Evolutionary conservation across 2,888 invertebrate species (phyloP), one percentile per base, ranked within the genome.

Genomic region (Poecilus cupreus): DNA sequence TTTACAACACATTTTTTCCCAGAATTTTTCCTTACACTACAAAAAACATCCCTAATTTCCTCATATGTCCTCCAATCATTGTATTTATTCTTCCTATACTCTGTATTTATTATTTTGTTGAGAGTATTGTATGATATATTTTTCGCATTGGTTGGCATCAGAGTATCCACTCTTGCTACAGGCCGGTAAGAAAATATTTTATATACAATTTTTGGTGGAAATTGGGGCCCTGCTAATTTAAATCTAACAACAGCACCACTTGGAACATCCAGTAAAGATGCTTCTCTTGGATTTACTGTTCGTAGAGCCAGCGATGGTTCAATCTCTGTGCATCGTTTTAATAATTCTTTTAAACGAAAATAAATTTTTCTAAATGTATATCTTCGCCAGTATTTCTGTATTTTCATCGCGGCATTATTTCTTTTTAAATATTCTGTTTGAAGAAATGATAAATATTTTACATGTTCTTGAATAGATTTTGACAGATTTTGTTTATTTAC

Each of bases 201-300:
- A 18, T 78, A 78, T 3, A 78, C 26, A 49, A 64, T 78, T 46
- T 68, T 68, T 8, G 78, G 78, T 8, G 78, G 78, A 49, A 78
- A 78, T 10, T 18, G 13, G 11, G 16, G 18, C 3, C 78, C 78
- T 32, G 51, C 20, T 78, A 78, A 68, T 78, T 68, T 78, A 78
- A 78, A 78, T 68, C 26, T 64, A 8, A 78, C 32, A 16, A 49
- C 16, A 49, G 26, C 24, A 16, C 60, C 60, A 49, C 68, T 78
- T 10, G 68, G 46, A 22, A 24, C 16, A 16, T 78, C 78, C n/a
- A 78, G 22, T 10, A 78, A n/a, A 20, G 43, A 20, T 11, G 78
- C 78, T 78, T 78, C 78, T 68, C 68, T 64, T 4, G 64, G 78
- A 32, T 68, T 64, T 22, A 26, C 37, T 5, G 16, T 22, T 64